Conservation (phyloP, 1,140 invertebrate species). For the Drosophila quadrilineata region DNA sequence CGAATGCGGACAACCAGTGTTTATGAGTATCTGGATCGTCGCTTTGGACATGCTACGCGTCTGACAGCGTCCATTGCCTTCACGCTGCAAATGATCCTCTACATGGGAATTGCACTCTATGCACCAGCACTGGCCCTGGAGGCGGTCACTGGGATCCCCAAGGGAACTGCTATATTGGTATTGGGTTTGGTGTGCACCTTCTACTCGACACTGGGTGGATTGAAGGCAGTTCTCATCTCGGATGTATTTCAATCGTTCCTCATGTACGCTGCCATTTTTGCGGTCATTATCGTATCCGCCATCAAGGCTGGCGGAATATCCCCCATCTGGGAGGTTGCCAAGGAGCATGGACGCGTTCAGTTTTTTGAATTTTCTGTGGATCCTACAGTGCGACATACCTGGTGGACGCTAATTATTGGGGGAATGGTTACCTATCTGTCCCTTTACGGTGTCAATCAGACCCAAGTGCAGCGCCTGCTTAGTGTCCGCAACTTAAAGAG, state of each 20-base stretch:
- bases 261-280: conserved; percentile 89
- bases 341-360: conserved; percentile 85
- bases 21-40: conserved; percentile 94
- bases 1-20: conserved; percentile 91
- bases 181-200: conserved; percentile 92
- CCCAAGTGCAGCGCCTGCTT: conserved; percentile 92
- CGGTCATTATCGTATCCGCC: conserved; percentile 87
- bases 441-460: conserved; percentile 92
- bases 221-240: conserved; percentile 94
- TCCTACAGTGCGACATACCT: conserved; percentile 88
- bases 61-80: conserved; percentile 89
- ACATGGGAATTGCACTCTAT: conserved; percentile 96
- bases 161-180: conserved; percentile 88
- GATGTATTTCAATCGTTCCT: conserved; percentile 92
- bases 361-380: conserved; percentile 84
- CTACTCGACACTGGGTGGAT: conserved; percentile 93
- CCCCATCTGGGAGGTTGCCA: conserved; percentile 87
- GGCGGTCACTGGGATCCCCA: conserved; percentile 90
- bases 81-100: conserved; percentile 92
- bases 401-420: conserved; percentile 88
- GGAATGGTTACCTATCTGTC: conserved; percentile 89
- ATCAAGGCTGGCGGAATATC: conserved; percentile 85
- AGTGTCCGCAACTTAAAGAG: conserved; percentile 87
- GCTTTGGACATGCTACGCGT: conserved; percentile 88
- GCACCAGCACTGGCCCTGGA: conserved; percentile 94